Evolutionary conservation across 1,140 invertebrate genomes (phyloP).

Genomic region (Nasonia vitripennis): DNA sequence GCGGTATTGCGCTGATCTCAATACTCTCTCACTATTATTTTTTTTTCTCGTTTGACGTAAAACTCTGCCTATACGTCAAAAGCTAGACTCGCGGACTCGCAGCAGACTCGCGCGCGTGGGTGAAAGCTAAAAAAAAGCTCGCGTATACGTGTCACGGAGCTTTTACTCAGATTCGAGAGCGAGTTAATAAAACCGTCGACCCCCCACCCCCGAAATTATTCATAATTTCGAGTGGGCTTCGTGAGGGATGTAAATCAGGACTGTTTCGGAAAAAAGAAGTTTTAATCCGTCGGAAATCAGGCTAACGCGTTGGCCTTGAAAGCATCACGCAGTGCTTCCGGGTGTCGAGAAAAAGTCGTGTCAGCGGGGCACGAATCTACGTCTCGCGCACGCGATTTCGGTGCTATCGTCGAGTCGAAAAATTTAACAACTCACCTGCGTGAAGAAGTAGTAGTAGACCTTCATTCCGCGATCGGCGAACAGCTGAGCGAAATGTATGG

Average conservation of each 20-base stretch:
- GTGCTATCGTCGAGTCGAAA: neutral
- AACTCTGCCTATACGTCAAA: no score
- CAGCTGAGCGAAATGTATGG: constrained; percentile 90
- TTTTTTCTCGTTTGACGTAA: no score
- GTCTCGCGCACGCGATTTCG: neutral
- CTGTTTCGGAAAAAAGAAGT: neutral
- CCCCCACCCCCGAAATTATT: no score
- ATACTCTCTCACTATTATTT: neutral
- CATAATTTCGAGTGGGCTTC: no score
- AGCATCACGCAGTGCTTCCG: neutral
- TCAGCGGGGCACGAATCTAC: neutral
- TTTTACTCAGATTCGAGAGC: no score
- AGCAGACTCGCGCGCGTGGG: no score
- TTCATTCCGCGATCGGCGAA: constrained; percentile 87
- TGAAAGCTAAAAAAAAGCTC: no score
- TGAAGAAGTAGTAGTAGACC: constrained; percentile 96
- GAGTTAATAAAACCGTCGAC: no score
- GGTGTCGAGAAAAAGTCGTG: neutral
- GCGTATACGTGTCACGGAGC: no score
- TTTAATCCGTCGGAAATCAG: neutral
- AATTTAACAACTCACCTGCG: constrained; percentile 82
- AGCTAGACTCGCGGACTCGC: no score
- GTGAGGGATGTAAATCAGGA: no score
- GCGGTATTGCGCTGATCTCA: neutral
- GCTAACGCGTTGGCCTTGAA: neutral